phyloP scores from a whole-genome alignment of 2,797 vertebrate species.

The Eremophila alpestris region DNA sequence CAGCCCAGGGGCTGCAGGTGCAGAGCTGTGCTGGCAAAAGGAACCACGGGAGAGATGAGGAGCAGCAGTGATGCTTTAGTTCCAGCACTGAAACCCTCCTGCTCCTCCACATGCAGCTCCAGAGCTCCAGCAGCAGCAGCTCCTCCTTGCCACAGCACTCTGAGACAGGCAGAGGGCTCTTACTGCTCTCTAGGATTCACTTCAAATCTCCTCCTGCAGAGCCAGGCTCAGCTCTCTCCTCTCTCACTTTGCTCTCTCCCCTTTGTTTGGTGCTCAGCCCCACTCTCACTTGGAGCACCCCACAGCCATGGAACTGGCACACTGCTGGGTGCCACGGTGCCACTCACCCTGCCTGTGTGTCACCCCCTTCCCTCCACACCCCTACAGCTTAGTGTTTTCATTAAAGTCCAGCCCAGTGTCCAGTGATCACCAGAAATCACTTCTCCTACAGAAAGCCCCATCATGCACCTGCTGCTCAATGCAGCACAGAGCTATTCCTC shows the following conservation, averaged over 20 bases:
- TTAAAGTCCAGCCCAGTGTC: background rate
- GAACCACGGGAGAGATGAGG: background rate
- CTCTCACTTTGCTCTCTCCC: background rate
- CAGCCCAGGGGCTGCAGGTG: background rate
- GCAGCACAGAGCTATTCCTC: rapidly evolving
- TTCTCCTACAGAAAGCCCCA: background rate
- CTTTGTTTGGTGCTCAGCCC: background rate
- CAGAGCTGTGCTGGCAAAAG: background rate
- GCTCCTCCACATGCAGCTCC: rapidly evolving
- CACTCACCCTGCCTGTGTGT: rapidly evolving
- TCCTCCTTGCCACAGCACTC: background rate
- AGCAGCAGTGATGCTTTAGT: rapidly evolving
- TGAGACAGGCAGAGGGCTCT: background rate
- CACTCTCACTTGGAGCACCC: background rate
- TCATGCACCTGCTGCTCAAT: rapidly evolving
- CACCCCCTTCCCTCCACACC: background rate
- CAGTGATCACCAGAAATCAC: background rate
- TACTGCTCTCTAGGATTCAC: background rate
- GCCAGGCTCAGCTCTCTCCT: background rate
- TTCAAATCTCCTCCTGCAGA: background rate
- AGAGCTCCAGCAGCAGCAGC: background rate
- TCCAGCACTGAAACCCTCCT: background rate
- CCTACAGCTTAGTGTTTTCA: background rate
- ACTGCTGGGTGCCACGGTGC: rapidly evolving
- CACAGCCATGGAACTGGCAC: background rate